These are phyloP conservation scores for Apotomis turbidana DNA, from an alignment of 2,888 invertebrate species.

Conservation along the genomic window DNA sequence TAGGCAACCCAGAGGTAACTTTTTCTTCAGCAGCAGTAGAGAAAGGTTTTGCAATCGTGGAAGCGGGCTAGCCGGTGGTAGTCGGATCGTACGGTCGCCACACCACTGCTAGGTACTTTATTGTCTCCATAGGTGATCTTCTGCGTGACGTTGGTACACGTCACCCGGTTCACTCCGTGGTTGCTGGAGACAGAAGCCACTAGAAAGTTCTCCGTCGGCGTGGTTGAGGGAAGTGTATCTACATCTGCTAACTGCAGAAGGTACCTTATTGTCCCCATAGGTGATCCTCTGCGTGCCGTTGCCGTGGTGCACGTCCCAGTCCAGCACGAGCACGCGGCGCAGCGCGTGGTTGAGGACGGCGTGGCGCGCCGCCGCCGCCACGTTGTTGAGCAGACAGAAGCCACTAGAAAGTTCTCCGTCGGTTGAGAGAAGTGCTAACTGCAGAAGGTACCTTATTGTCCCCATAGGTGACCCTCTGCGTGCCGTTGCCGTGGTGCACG, in stretches of 20 bases:
- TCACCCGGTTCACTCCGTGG: conserved; percentile 88
- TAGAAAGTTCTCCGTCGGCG: conserved; percentile 75
- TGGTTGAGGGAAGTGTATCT: background rate
- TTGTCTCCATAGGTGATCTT: conserved; percentile 89
- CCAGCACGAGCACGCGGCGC: conserved; percentile 88
- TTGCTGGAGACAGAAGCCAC: conserved; percentile 93
- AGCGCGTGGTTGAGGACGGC: conserved; percentile 85
- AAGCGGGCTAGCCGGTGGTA: no score
- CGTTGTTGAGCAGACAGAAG: conserved; percentile 95
- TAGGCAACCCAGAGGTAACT: no score
- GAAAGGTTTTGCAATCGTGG: no score
- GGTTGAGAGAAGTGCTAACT: background rate
- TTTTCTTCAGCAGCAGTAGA: no score
- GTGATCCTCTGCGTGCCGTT: conserved; percentile 95
- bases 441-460: conserved; percentile 72
- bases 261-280: conserved; percentile 83
- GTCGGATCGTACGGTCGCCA: no score
- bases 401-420: conserved; percentile 84
- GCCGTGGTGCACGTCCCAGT: conserved; percentile 99
- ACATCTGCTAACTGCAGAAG: background rate
- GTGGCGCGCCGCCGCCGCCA: conserved; percentile 91
- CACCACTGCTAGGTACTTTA: conserved; percentile 50
- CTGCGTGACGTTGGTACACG: conserved; percentile 97
- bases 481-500: conserved; percentile 98
- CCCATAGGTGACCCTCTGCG: conserved; percentile 90